Evolutionary conservation across 2,797 vertebrate species (phyloP).

Genomic region (Channallabes apus): DNA sequence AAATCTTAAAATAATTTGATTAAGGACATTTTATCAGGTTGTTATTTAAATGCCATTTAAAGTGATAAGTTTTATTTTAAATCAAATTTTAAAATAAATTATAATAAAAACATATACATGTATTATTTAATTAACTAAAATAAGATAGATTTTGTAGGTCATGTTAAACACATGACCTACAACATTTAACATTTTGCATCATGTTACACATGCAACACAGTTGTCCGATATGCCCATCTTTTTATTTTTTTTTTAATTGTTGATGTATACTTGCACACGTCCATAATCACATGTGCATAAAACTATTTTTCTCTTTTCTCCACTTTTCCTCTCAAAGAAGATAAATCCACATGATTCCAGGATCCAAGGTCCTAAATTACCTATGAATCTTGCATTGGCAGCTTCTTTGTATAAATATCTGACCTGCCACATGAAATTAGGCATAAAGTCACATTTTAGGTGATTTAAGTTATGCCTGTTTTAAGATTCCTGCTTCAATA

Average conservation of each 20-base stretch:
- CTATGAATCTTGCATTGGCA: background rate
- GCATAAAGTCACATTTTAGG: no score
- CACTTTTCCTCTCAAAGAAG: background rate
- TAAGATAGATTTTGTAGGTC: background rate
- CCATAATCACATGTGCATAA: background rate
- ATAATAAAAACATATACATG: background rate
- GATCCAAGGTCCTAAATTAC: background rate
- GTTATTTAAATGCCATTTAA: background rate
- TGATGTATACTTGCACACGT: background rate
- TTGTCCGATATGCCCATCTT: background rate
- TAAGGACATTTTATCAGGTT: background rate
- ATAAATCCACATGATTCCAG: background rate
- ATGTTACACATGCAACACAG: background rate
- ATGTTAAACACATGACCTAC: background rate
- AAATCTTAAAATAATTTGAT: background rate
- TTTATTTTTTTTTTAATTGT: background rate
- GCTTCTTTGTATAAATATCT: background rate
- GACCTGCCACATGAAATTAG: no score
- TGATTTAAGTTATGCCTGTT: no score
- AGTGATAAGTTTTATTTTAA: background rate
- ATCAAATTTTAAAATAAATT: background rate
- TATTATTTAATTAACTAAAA: background rate
- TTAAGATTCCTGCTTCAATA: no score
- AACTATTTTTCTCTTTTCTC: background rate
- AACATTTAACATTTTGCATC: no score